Conservation (phyloP, 2,888 invertebrate species). For the Troides aeacus region DNA sequence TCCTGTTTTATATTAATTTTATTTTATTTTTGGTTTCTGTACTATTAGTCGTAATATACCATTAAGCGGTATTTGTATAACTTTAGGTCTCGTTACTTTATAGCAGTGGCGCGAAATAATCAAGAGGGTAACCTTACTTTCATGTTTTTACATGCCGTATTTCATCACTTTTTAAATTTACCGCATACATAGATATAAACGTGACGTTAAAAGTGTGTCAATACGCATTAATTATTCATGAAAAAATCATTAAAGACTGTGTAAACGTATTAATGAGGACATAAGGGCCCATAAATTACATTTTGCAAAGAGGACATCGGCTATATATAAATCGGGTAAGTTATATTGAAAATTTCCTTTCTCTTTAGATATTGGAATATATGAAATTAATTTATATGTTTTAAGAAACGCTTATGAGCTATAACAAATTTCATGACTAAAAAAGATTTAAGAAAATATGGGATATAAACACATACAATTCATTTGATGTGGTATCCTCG, state of each 20-base stretch:
- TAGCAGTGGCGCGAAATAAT: constrained; percentile 23
- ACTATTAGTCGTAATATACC: background rate
- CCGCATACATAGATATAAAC: background rate
- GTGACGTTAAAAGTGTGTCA: background rate
- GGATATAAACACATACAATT: background rate
- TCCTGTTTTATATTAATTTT: no score
- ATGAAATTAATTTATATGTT: no score
- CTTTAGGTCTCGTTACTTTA: constrained; percentile 22
- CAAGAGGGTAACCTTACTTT: constrained; percentile 3
- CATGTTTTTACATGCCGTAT: background rate
- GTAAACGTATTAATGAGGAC: constrained; percentile 1
- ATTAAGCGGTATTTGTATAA: constrained; percentile 19
- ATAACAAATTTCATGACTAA: background rate
- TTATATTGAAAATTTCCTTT: background rate
- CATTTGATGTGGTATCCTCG: background rate
- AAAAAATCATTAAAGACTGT: background rate
- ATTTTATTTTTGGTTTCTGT: no score
- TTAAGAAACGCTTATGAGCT: background rate
- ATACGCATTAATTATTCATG: background rate
- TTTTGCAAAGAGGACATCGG: background rate
- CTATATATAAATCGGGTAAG: background rate
- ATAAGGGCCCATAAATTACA: background rate
- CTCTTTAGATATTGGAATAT: no score
- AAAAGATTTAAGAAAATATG: background rate
- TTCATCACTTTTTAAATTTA: background rate